Percentiles rank a stretch among this genome's conserved stretches.
Conservation (phyloP, 2,113 vertebrate genomes). For the Cygnus atratus region DNA sequence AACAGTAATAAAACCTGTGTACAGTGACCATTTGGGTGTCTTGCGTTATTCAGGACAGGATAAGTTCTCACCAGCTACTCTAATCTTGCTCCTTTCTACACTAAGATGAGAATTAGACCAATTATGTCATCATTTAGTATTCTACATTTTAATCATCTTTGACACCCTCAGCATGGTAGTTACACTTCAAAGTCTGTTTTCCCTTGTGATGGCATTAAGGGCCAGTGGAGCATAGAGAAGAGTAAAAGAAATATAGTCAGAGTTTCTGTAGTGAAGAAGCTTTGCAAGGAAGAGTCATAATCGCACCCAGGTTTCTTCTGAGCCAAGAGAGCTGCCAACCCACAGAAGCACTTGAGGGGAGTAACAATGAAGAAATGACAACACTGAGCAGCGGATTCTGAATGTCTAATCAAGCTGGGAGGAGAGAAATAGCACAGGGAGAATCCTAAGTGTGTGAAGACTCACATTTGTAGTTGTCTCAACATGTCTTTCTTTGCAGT, state of each 20-base stretch:
- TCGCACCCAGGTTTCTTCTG: background rate
- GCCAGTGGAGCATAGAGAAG: background rate
- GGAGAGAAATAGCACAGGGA: background rate
- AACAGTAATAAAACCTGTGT: background rate
- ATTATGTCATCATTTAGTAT: background rate
- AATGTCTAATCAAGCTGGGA: background rate
- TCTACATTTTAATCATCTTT: background rate
- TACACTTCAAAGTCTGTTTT: background rate
- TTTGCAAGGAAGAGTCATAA: background rate
- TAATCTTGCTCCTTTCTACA: background rate
- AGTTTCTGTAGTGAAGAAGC: background rate
- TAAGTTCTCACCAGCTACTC: background rate
- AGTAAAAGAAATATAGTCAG: background rate
- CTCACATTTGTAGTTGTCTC: background rate
- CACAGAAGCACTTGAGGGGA: background rate
- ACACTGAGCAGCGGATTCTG: background rate
- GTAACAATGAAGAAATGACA: background rate
- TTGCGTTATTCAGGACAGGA: background rate
- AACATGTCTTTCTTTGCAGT: background rate
- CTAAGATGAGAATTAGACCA: background rate
- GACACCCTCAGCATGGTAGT: background rate
- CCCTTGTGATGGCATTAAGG: background rate
- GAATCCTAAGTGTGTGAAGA: background rate
- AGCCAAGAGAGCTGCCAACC: background rate
- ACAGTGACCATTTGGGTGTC: background rate